Evolutionary conservation across 2,888 invertebrate species (phyloP).

Genomic region (Aleiodes alternator): DNA sequence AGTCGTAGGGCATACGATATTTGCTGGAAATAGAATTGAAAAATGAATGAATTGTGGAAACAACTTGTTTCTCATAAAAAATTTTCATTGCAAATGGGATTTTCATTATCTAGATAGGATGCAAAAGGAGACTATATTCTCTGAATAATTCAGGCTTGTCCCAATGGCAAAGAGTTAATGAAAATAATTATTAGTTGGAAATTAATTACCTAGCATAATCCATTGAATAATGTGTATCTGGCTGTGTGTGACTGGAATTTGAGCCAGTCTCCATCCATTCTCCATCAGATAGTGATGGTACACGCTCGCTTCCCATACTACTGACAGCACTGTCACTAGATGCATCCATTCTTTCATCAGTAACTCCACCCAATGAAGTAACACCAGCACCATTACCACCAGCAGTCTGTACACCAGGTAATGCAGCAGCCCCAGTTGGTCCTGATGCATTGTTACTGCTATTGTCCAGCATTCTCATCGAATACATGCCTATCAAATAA

Average conservation of each 20-base stretch:
- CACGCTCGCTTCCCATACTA: slow-evolving; percentile 94
- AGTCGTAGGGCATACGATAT: slow-evolving; percentile 84
- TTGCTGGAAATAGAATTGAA: slow-evolving; percentile 75
- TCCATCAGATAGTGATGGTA: slow-evolving; percentile 91
- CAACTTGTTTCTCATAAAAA: no score
- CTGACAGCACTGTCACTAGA: slow-evolving; percentile 95
- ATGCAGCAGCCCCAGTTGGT: slow-evolving; percentile 67
- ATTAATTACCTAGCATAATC: slow-evolving; percentile 79
- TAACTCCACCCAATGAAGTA: slow-evolving; percentile 67
- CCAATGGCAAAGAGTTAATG: no score
- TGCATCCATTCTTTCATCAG: slow-evolving; percentile 85
- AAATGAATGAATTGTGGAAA: slow-evolving; percentile 12
- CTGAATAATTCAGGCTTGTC: background rate
- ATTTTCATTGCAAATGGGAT: no score
- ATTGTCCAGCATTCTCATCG: slow-evolving; percentile 89
- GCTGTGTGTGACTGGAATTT: slow-evolving; percentile 84
- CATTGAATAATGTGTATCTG: slow-evolving; percentile 81
- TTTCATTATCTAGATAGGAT: no score
- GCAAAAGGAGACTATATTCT: no score
- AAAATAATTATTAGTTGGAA: background rate
- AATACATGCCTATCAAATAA: slow-evolving; percentile 84
- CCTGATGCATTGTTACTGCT: slow-evolving; percentile 70
- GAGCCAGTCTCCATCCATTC: slow-evolving; percentile 94
- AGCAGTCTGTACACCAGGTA: slow-evolving; percentile 70
- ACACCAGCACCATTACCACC: slow-evolving; percentile 72